These are phyloP conservation scores for Montipora sp. DNA, from an alignment of 64 coral and sea anemone species.

Conservation along the genomic window DNA sequence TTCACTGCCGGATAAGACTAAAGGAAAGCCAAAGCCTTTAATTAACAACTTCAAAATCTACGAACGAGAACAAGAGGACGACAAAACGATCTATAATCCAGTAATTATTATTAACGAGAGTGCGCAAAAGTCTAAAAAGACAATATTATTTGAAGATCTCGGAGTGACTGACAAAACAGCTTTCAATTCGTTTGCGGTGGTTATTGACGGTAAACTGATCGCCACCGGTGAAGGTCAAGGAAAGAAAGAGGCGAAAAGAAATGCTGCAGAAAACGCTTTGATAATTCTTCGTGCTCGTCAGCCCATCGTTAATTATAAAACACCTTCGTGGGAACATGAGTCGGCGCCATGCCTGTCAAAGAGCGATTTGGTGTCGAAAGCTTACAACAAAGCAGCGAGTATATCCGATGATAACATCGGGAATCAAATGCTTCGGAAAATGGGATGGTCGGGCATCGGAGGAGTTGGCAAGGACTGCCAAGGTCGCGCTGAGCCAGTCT, in stretches of 20 bases:
- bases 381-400: conserved; percentile 60
- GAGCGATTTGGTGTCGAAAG: conserved; percentile 68
- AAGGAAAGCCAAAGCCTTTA: conserved; percentile 43
- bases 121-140: conserved; percentile 85
- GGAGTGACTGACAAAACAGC: conserved; percentile 13
- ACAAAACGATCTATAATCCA: conserved; percentile 30
- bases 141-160: conserved; percentile 79
- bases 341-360: conserved; percentile 47
- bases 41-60: conserved; percentile 88
- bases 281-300: conserved; percentile 78
- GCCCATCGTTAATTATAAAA: conserved; percentile 32
- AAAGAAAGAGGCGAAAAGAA: conserved; percentile 82
- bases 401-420: conserved; percentile 91
- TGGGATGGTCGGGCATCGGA: conserved; percentile 95
- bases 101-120: conserved; percentile 79
- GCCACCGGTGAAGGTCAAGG: conserved; percentile 60
- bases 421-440: conserved; percentile 86
- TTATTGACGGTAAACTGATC: conserved; percentile 70
- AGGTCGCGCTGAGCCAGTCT: conserved; percentile 82
- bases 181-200: conserved; percentile 63
- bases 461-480: conserved; percentile 77
- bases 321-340: conserved; percentile 54
- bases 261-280: conserved; percentile 78
- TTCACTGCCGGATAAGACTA: conserved; percentile 10
- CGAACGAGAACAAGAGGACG: conserved; percentile 55